Conservation (phyloP, 1,140 invertebrate species). For the Sesamia nonagrioides region DNA sequence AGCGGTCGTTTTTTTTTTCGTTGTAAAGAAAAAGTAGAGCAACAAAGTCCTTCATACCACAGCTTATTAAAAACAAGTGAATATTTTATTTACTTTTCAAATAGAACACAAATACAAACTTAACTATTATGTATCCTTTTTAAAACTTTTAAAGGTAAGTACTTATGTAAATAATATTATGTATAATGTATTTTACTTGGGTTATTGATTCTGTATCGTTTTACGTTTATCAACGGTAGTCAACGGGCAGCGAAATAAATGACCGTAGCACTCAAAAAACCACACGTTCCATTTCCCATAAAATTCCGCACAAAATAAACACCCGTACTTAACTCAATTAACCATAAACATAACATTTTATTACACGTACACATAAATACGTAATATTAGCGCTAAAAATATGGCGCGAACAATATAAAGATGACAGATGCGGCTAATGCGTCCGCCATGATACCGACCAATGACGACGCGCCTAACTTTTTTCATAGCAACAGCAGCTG, state of each 20-base stretch:
- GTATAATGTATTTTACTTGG: too few species aligned
- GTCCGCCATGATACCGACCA: constrained; percentile 72
- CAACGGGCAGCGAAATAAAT: background rate
- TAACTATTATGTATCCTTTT: too few species aligned
- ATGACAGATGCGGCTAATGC: constrained; percentile 81
- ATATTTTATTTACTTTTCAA: too few species aligned
- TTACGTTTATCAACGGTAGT: background rate
- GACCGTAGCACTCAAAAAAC: background rate
- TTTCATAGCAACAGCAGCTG: constrained; percentile 78
- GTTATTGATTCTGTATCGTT: too few species aligned
- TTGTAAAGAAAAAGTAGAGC: too few species aligned
- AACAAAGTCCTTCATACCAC: too few species aligned
- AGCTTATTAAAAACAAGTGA: too few species aligned
- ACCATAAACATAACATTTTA: constrained; percentile 55
- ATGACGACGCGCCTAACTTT: constrained; percentile 70
- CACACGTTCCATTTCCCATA: constrained; percentile 19
- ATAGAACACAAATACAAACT: too few species aligned
- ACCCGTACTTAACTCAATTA: constrained; percentile 10
- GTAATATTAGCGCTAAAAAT: constrained; percentile 57
- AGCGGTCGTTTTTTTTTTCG: too few species aligned
- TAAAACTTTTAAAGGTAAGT: too few species aligned
- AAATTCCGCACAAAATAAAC: constrained; percentile 22
- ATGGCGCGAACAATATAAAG: constrained; percentile 73
- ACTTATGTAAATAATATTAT: too few species aligned
- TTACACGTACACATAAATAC: constrained; percentile 62